phyloP scores from a whole-genome alignment of 2,797 vertebrate species.

The Argyrosomus regius region DNA sequence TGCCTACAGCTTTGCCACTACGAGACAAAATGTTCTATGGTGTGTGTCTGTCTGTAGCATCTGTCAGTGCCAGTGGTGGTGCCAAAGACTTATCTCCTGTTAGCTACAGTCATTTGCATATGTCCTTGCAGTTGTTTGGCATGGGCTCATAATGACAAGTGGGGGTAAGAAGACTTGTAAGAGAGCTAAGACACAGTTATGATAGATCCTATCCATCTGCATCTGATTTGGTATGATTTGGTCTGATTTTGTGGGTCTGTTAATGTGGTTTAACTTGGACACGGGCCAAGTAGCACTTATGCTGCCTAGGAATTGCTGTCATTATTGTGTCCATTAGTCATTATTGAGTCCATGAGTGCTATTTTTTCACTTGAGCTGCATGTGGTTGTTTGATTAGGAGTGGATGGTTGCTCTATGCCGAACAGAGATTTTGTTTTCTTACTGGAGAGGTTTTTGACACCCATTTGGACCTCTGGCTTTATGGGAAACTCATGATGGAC shows the following conservation, averaged over 20 bases:
- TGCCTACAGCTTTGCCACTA: constrained; percentile 64
- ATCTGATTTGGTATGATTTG: constrained; percentile 49
- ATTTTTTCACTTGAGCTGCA: constrained; percentile 24
- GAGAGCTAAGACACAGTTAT: constrained; percentile 43
- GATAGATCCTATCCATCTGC: constrained; percentile 54
- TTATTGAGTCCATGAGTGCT: constrained; percentile 20
- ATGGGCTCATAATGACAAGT: constrained; percentile 63
- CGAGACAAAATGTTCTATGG: constrained; percentile 73
- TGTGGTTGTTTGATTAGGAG: constrained; percentile 16
- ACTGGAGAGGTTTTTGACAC: constrained; percentile 1
- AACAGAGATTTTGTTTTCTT: constrained; percentile 3
- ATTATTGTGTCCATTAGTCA: constrained; percentile 32
- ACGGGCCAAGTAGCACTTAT: constrained; percentile 34
- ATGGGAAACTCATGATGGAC: constrained; percentile 2
- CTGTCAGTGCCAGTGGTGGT: constrained; percentile 67
- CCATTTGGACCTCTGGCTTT: constrained; percentile 22
- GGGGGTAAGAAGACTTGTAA: constrained; percentile 54
- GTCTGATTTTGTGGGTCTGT: constrained; percentile 41
- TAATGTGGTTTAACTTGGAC: constrained; percentile 46
- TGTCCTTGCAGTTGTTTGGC: constrained; percentile 80
- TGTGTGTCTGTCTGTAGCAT: constrained; percentile 69
- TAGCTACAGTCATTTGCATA: constrained; percentile 79
- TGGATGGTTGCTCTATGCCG: not conserved
- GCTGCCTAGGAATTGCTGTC: constrained; percentile 32
- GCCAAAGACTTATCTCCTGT: constrained; percentile 74